A percentile compares a stretch with the other conserved stretches of the same genome.
Evolutionary conservation across 2,113 vertebrate genomes (phyloP).

Genomic region (Taurulus bubalis): DNA sequence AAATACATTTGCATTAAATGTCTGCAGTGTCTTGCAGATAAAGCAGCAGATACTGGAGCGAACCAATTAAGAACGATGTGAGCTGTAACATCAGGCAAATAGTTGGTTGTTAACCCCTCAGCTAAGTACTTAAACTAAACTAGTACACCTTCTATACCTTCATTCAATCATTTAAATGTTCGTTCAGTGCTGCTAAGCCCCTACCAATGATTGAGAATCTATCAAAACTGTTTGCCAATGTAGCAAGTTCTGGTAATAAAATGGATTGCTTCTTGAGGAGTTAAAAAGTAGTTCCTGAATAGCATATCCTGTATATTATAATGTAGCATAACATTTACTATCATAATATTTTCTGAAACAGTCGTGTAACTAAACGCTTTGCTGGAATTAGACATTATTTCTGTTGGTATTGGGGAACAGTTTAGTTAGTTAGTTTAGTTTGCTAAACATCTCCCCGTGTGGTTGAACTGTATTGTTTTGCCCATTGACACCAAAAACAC

Average conservation of each 20-base stretch:
- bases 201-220: not conserved
- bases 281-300: no score
- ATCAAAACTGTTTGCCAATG: not conserved
- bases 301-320: not conserved
- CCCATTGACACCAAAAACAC: not conserved
- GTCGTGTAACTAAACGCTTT: not conserved
- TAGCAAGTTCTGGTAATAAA: not conserved
- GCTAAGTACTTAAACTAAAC: not conserved
- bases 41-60: not conserved
- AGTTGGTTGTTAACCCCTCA: slow-evolving; percentile 4
- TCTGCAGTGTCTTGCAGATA: not conserved
- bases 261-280: no score
- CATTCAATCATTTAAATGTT: not conserved
- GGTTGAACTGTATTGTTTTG: not conserved
- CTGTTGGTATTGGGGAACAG: not conserved
- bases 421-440: no score
- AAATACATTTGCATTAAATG: not conserved
- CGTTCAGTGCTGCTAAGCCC: not conserved
- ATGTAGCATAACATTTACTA: not conserved
- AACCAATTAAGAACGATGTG: not conserved
- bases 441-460: not conserved
- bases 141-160: not conserved
- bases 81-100: not conserved
- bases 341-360: not conserved
- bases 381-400: not conserved